Base-by-base conservation (phyloP, 2,888 invertebrate genomes). In the Gari tellinella region DNA sequence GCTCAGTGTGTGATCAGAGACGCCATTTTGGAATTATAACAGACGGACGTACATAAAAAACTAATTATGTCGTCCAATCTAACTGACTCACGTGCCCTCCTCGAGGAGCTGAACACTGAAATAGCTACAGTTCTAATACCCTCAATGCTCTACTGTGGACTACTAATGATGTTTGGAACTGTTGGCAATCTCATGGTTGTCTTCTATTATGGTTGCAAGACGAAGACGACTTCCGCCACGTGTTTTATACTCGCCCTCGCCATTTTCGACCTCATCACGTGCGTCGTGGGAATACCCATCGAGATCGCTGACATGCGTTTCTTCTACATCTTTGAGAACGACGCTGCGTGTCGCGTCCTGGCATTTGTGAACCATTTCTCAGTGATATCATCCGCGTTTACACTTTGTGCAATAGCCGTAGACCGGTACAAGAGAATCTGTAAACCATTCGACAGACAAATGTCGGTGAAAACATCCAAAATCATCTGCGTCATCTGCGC, bases 371-470 rank as follows among this genome's bases (percentile, higher is more conserved):
- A 84, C 43, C 78, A 83, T 53, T 81, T 85, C 45, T 72, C 83
- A 2, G 80, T 82, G 7, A 80, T 86, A 12, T 77, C 77, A 14
- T 85, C 86, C 1, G 86, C 83, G 0, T 68, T 81, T 17, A 85
- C 81, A 8, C 65, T 88, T 2, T 72, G 86, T 14, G 83, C 80
- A 1, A 86, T 88, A 23, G 83, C 86, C 4, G 72, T 85, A 2
- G 88, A 88, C 61, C 62, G 89, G 15, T 89, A 83, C 72, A 65
- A 77, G 46, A 80, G 87, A 43, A 82, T 89, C 8, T 86, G 89
- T 46, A 81, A 72, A 46, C 89, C 88, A 1, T 81, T 88, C 19
- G 75, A 82, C 17, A 53, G 68, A 5, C 88, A 88, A 56, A 80
- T 88, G 61, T 69, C 81, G 0, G 63, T 82, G 0, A 64, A 60